Base-by-base conservation (phyloP, 35 echinoderm and acorn worm genomes). In the Heliocidaris erythrogramma region DNA sequence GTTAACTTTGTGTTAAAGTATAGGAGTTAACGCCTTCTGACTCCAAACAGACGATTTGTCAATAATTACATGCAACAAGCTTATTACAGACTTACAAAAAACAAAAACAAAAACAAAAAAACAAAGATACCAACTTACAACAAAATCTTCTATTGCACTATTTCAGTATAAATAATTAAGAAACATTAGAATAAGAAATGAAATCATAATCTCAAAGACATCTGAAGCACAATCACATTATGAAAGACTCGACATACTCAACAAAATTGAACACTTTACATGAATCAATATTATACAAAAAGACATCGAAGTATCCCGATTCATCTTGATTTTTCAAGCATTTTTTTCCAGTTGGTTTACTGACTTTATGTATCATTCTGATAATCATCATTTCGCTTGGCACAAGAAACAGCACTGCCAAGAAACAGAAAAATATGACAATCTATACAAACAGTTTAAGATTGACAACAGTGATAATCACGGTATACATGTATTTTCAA, bases 161-260 rank as follows among this genome's bases (percentile, higher is more conserved):
- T 78, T 78, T 78, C 14, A 78, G 65, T 78, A 78, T n/a, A n/a
- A 78, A 78, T 78, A 78, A 78, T 78, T 78, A n/a, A 78, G 65
- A 78, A 24, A 78, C 18, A 78, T 78, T n/a, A 78, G 21, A 78
- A 7, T 5, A 27, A 78, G 5, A 78, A 78, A 78, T 78, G n/a
- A 78, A 78, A 78, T 5, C 27, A 29, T n/a, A 78, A 78, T 78
- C 65, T 78, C 27, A 78, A 18, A 29, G 21, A 78, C 27, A 78
- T 78, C n/a, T 78, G 27, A 27, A 78, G 27, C 21, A n/a, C 27
- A 78, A 78, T 78, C 27, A 78, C 21, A 78, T 78, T 78, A 78
- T 78, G 65, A 78, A 78, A 78, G 65, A 78, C 65, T 78, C 0
- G 9, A 56, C 52, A 56, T n/a, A 78, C 65, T 78, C 65, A 78